phyloP scores from a whole-genome alignment of 1,140 invertebrate species.

The Pseudomyrmex concolor region DNA sequence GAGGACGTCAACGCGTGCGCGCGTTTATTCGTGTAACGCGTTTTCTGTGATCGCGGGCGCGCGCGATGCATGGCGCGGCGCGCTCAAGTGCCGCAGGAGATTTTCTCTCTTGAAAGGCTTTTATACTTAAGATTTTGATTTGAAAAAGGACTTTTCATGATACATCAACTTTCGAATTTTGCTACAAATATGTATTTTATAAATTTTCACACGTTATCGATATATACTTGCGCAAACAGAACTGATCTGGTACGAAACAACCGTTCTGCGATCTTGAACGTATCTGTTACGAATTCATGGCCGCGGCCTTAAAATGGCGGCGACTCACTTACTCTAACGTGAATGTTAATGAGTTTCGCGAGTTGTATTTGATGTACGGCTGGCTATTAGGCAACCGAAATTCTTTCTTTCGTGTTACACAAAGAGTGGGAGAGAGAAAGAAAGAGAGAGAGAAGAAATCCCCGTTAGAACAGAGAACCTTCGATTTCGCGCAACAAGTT shows the following conservation, averaged over 20 bases:
- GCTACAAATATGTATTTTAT: no score
- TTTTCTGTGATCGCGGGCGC: slow-evolving; percentile 3
- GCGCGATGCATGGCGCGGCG: slow-evolving; percentile 1
- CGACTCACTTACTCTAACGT: slow-evolving; percentile 11
- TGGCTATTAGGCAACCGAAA: slow-evolving; percentile 31
- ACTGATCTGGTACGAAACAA: neutral
- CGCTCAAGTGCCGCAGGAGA: neutral
- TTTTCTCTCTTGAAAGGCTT: neutral
- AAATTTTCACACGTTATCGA: neutral
- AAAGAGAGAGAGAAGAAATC: no score
- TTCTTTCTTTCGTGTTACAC: neutral
- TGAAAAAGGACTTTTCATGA: no score
- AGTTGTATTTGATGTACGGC: neutral
- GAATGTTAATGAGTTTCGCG: slow-evolving; percentile 31
- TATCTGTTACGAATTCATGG: slow-evolving; percentile 32
- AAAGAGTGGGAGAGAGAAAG: no score
- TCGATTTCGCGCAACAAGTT: slow-evolving; percentile 66
- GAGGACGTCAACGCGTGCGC: neutral
- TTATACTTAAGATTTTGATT: no score
- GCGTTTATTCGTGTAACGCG: slow-evolving; percentile 3
- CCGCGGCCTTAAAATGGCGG: slow-evolving; percentile 27
- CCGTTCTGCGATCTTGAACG: slow-evolving; percentile 20
- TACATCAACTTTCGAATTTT: no score
- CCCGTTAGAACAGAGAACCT: slow-evolving; percentile 63
- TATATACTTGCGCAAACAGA: neutral